Conservation (phyloP, 30 jellyfish, hydroid and myxozoan genomes). For the Pseudorhiza aurosa region DNA sequence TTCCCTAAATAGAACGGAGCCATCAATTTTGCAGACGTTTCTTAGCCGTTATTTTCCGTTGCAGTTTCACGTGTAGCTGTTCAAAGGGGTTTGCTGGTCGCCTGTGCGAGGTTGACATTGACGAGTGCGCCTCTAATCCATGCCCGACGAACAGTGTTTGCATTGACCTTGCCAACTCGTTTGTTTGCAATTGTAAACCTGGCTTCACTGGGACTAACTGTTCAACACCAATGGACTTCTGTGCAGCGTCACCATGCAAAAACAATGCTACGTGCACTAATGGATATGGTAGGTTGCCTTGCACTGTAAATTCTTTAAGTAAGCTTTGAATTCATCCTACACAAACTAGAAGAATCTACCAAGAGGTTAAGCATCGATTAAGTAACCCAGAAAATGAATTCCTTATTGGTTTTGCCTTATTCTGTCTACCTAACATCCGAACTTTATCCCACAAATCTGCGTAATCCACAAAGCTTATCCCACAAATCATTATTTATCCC, state of each 20-base stretch:
- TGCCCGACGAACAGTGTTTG: conserved; percentile 37
- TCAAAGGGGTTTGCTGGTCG: conserved; percentile 53
- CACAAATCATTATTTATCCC: no score
- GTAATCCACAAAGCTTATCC: no score
- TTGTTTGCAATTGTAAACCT: conserved; percentile 38
- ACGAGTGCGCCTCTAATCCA: conserved; percentile 67
- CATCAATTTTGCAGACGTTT: no score
- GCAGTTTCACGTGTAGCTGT: conserved; percentile 67
- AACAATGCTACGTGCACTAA: conserved; percentile 53
- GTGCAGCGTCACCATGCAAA: conserved; percentile 52
- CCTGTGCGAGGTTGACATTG: conserved; percentile 42
- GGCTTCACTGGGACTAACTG: conserved; percentile 65
- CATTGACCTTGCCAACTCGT: conserved; percentile 30
- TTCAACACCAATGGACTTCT: conserved; percentile 15
- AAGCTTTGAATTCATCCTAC: no score
- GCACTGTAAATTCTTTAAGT: no score
- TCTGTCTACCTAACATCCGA: no score
- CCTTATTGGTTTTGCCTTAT: no score
- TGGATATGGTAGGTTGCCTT: conserved; percentile 28
- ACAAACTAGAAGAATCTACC: no score
- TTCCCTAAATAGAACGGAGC: no score
- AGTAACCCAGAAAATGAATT: no score
- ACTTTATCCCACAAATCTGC: no score
- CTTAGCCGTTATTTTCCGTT: not conserved
- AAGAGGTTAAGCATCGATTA: no score